These are phyloP conservation scores for Podilymbus podiceps DNA, from an alignment of 2,113 vertebrate species.

Conservation along the genomic window DNA sequence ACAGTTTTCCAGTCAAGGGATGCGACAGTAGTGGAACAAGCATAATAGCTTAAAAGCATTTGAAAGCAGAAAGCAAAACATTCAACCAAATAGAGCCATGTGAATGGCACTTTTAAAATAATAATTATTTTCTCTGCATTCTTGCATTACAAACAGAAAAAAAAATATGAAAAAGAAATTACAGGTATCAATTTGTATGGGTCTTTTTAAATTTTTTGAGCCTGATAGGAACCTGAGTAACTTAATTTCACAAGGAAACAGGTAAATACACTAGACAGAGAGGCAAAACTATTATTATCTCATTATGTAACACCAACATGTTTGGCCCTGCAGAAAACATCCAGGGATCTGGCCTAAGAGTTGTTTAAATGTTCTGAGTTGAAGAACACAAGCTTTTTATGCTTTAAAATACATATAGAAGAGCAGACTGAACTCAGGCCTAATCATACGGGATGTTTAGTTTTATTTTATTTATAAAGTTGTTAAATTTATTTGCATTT, in stretches of 20 bases:
- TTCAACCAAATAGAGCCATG: background rate
- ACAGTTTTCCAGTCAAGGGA: background rate
- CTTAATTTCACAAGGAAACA: background rate
- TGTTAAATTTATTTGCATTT: background rate
- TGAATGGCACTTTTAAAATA: background rate
- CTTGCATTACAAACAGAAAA: background rate
- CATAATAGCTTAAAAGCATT: background rate
- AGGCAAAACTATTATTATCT: background rate
- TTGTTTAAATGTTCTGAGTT: background rate
- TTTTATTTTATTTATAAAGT: conserved; percentile 7
- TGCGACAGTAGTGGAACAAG: background rate
- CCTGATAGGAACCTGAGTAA: background rate
- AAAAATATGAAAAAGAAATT: background rate
- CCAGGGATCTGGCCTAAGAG: background rate
- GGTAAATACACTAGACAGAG: background rate
- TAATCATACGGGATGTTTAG: background rate
- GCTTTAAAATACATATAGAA: background rate
- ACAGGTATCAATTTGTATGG: background rate
- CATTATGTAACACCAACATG: background rate
- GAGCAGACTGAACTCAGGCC: background rate
- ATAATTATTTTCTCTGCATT: background rate
- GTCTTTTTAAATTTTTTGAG: background rate
- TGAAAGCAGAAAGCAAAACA: background rate
- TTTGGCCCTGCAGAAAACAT: background rate
- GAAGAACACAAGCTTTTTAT: background rate